Conservation (phyloP, 2,113 vertebrate genomes). For the Thymallus thymallus region DNA sequence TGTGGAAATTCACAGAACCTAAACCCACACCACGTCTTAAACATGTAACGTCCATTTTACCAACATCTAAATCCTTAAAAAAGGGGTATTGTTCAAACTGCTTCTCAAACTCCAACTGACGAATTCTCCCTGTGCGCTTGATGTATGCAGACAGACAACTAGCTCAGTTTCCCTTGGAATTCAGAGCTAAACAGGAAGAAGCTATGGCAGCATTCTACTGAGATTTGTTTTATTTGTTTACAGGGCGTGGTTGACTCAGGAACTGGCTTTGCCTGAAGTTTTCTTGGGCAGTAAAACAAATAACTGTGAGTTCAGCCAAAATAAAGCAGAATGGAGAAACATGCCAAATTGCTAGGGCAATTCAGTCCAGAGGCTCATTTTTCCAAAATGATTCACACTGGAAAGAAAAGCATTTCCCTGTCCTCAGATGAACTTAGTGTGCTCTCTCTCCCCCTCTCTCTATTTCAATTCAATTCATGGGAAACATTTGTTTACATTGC, state of each 20-base stretch:
- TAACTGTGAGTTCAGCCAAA: constrained; percentile 90
- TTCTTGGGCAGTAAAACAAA: constrained; percentile 76
- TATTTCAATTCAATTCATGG: constrained; percentile 36
- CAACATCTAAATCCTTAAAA: background rate
- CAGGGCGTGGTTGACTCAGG: constrained; percentile 74
- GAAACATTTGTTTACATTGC: too few relatives aligned
- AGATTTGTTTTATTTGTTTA: constrained; percentile 73
- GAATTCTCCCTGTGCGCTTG: constrained; percentile 19
- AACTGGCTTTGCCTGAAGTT: constrained; percentile 80
- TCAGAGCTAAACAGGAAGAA: constrained; percentile 80
- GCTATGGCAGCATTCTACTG: constrained; percentile 72
- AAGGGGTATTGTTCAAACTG: constrained; percentile 11
- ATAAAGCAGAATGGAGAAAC: constrained; percentile 83
- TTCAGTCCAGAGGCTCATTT: constrained; percentile 85
- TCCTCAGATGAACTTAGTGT: constrained; percentile 86
- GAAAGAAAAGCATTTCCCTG: constrained; percentile 83
- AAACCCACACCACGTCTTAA: too few relatives aligned
- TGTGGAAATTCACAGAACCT: background rate
- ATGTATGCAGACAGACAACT: constrained; percentile 55
- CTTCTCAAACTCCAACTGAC: background rate
- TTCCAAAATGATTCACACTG: constrained; percentile 81
- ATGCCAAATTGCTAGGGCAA: constrained; percentile 81
- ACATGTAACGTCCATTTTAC: background rate
- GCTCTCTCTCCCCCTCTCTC: constrained; percentile 15
- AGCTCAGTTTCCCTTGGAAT: constrained; percentile 65